Conservation (phyloP, 2,797 vertebrate species). For the Hyperoplus immaculatus region DNA sequence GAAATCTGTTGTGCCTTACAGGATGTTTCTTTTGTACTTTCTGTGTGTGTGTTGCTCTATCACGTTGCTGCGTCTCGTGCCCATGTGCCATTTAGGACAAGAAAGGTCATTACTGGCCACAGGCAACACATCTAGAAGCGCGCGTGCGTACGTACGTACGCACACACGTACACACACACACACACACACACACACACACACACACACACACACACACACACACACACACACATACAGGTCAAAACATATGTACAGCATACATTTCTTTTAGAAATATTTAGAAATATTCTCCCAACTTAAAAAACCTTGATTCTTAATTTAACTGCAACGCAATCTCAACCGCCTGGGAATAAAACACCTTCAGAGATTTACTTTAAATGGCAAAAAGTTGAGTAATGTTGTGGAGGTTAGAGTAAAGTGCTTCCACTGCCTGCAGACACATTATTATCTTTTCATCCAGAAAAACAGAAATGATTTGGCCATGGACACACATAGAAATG, state of each 20-base stretch:
- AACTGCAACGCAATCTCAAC: too few species aligned
- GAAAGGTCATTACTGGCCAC: conserved; percentile 67
- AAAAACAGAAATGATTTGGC: background rate
- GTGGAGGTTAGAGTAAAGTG: background rate
- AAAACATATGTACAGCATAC: too few species aligned
- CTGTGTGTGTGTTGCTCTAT: conserved; percentile 60
- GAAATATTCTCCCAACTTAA: too few species aligned
- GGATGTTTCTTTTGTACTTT: background rate
- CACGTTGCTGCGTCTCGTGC: conserved; percentile 55
- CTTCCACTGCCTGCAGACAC: background rate
- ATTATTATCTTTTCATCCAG: background rate
- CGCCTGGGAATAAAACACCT: background rate
- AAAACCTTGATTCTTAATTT: too few species aligned
- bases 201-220: conserved; percentile 9
- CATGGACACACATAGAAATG: conserved; percentile 17
- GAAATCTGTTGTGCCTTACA: background rate
- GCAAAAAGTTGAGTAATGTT: background rate
- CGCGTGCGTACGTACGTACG: too few species aligned
- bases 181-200: too few species aligned
- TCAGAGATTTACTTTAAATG: background rate
- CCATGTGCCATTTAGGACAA: conserved; percentile 69
- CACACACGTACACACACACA: too few species aligned
- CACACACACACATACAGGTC: background rate
- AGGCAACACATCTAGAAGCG: conserved; percentile 24
- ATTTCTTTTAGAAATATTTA: too few species aligned